Base-by-base conservation (phyloP, 2,797 vertebrate species). In the Xenops minutus region DNA sequence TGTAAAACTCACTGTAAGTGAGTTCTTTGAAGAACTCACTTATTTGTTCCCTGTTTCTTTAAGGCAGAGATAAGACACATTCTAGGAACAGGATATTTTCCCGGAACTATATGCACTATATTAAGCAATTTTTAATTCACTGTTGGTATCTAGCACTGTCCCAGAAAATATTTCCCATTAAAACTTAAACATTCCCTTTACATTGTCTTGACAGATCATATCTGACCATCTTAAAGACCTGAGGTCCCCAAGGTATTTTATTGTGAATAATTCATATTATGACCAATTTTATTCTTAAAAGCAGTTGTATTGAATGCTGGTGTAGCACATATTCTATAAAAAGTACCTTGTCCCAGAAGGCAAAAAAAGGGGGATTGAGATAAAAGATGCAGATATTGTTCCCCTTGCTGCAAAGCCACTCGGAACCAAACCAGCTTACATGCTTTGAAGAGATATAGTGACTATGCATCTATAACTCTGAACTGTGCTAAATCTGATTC, bases 401-500 rank as follows among this genome's bases (percentile, higher is more conserved):
- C 89, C 85, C 32, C 71, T 69, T 77, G 63, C 30, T 74, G 51
- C 41, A 90, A 88, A 76, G 43, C 56, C 76, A 29, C 59, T 92
- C 15, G 36, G 72, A 87, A 49, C 32, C 43, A 92, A 43, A 88
- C 5, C 54, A 62, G 34, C 41, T 90, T 37, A 77, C 26, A 63
- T 0, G 3, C 58, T 81, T 68, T 85, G 85, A 89, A 73, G 48
- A 14, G 87, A 74, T 12, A 41, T 10, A 91, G 94, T 96, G 81
- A 81, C 95, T 68, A 34, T 39, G 86, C 80, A 94, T 95, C 58
- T 88, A 81, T 95, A 96, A 95, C 82, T 78, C 56, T 88, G 62
- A 87, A 94, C 63, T 64, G 56, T 95, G 94, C 83, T 94, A 95
- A 92, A 91, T 92, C 94, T 92, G 68, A 96, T 85, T 95, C 90